Evolutionary conservation across 2,888 invertebrate species (phyloP).

Genomic region (Polymixis flavicincta): DNA sequence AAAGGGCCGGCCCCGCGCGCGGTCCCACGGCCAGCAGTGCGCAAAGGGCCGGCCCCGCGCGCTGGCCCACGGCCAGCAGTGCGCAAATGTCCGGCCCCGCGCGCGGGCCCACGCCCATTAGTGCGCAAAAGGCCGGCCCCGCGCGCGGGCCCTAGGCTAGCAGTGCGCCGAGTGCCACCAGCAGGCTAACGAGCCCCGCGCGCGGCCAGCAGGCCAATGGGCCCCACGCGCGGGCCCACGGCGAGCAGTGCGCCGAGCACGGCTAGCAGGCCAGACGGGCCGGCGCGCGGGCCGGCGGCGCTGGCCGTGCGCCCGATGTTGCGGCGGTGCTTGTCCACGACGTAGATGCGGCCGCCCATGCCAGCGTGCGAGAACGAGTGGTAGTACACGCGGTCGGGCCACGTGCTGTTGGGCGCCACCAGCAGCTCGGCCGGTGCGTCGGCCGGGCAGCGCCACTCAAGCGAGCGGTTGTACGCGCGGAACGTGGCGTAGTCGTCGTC

Average conservation of each 20-base stretch:
- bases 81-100: too few relatives aligned
- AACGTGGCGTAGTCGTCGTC: slow-evolving; percentile 95
- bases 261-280: neutral
- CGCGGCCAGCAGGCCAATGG: neutral
- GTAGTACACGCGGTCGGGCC: slow-evolving; percentile 98
- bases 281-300: neutral
- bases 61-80: neutral
- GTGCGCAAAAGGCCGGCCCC: neutral
- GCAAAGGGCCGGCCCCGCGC: too few relatives aligned
- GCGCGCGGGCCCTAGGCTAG: neutral
- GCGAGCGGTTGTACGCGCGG: slow-evolving; percentile 95
- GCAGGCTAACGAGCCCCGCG: neutral
- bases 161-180: neutral
- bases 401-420: slow-evolving; percentile 96
- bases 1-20: neutral
- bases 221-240: too few relatives aligned
- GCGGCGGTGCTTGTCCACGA: slow-evolving; percentile 94
- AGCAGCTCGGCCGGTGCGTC: slow-evolving; percentile 93
- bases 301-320: slow-evolving; percentile 71
- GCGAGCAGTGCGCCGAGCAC: neutral
- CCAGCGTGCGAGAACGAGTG: slow-evolving; percentile 97
- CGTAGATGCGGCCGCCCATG: slow-evolving; percentile 98
- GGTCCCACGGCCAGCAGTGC: too few relatives aligned
- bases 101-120: neutral
- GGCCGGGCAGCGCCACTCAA: slow-evolving; percentile 91